Evolutionary conservation across 2,797 vertebrate genomes (phyloP).

Genomic region (Crenichthys baileyi): DNA sequence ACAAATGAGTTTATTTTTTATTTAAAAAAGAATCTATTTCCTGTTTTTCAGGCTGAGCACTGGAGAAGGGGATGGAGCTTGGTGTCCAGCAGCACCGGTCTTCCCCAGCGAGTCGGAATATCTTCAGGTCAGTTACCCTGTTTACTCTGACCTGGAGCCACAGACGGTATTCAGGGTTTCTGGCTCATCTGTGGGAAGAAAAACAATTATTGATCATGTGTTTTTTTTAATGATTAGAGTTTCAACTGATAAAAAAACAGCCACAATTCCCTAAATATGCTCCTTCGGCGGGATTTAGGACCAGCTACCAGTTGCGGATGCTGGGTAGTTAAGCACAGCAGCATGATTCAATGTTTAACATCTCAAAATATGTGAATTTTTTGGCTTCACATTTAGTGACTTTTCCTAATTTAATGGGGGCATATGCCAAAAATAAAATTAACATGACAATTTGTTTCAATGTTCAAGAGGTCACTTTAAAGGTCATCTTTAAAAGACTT

Average conservation of each 20-base stretch:
- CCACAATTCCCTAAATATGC: neutral
- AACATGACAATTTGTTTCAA: no score
- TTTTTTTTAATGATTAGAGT: conserved; percentile 9
- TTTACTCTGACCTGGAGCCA: neutral
- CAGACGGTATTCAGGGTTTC: neutral
- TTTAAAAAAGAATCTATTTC: neutral
- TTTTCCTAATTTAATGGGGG: no score
- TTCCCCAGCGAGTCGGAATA: conserved; percentile 89
- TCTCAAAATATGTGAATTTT: no score
- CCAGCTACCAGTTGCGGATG: neutral
- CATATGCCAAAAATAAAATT: no score
- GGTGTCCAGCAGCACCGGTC: conserved; percentile 90
- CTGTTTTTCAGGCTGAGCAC: conserved; percentile 85
- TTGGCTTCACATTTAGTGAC: no score
- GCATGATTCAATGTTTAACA: neutral
- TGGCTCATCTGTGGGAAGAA: conserved; percentile 13
- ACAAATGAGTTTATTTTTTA: neutral
- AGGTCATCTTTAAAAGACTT: no score
- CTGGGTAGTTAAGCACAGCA: neutral
- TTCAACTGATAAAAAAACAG: neutral
- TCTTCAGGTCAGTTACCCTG: conserved; percentile 81
- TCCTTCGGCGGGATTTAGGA: neutral
- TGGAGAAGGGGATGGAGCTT: conserved; percentile 91
- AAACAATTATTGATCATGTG: neutral
- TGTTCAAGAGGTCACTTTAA: no score